phyloP scores from a whole-genome alignment of 2,113 vertebrate species.

The Microcebus murinus region DNA sequence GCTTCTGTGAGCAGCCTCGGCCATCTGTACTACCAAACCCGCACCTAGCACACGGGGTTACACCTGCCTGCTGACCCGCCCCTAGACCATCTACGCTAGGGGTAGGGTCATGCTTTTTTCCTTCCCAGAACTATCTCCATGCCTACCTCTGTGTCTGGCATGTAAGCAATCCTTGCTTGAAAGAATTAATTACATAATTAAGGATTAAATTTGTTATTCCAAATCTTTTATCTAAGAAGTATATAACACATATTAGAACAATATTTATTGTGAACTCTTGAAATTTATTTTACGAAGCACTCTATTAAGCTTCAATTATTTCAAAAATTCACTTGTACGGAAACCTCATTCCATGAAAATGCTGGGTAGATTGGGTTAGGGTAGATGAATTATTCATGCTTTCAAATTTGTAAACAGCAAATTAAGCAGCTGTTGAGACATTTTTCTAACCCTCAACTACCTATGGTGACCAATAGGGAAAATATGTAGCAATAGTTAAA shows the following conservation, averaged over 20 bases:
- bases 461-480: neutral
- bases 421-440: neutral
- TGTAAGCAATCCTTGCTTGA: neutral
- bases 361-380: neutral
- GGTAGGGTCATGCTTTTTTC: neutral
- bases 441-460: neutral
- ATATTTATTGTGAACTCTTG: neutral
- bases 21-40: neutral
- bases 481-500: neutral
- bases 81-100: neutral
- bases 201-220: neutral
- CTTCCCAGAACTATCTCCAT: neutral
- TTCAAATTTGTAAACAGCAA: constrained; percentile 32
- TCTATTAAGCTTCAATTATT: neutral
- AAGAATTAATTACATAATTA: neutral
- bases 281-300: neutral
- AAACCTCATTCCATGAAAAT: neutral
- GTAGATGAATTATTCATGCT: constrained; percentile 41
- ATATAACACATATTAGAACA: neutral
- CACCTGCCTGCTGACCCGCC: neutral
- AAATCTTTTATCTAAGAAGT: neutral
- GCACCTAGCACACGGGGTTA: too few species aligned
- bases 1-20: neutral
- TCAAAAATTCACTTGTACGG: neutral
- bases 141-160: neutral